Percentiles rank a stretch among this genome's conserved stretches.
phyloP scores from a whole-genome alignment of 2,888 invertebrate genomes.

The Amblyteles armatorius region DNA sequence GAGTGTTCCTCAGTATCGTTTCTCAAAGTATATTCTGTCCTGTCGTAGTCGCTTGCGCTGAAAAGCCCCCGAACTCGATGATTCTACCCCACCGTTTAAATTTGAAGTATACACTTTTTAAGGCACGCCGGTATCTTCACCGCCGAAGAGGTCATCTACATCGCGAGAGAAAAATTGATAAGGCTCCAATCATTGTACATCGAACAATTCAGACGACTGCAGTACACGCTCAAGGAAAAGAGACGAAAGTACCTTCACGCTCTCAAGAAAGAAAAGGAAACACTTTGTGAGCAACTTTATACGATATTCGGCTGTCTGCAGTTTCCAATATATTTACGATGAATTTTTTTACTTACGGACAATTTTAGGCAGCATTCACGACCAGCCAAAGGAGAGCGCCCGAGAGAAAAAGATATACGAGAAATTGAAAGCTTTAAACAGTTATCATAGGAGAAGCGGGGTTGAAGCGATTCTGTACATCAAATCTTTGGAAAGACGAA shows the following conservation, averaged over 20 bases:
- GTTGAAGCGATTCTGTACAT: conserved; percentile 92
- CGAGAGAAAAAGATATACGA: conserved; percentile 91
- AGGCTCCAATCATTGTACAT: conserved; percentile 93
- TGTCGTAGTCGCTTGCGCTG: conserved; percentile 79
- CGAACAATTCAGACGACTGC: conserved; percentile 92
- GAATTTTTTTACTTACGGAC: background rate
- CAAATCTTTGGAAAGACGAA: conserved; percentile 89
- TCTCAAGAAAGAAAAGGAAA: conserved; percentile 92
- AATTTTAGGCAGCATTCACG: conserved; percentile 90
- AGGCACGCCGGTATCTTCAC: conserved; percentile 96
- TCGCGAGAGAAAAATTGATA: conserved; percentile 91
- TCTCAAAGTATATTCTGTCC: conserved; percentile 44
- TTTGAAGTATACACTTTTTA: conserved; percentile 82
- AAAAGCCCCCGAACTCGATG: conserved; percentile 68
- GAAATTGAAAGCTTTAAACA: conserved; percentile 92
- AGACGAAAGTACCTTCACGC: conserved; percentile 90
- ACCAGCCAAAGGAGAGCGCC: conserved; percentile 89
- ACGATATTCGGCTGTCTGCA: background rate
- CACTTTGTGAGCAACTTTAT: conserved; percentile 87
- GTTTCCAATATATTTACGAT: background rate
- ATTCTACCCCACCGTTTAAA: conserved; percentile 75
- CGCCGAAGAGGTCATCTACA: conserved; percentile 93
- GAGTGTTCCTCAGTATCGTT: conserved; percentile 13
- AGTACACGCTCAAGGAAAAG: conserved; percentile 90
- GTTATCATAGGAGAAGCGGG: conserved; percentile 92